Evolutionary conservation across 2,797 vertebrate species (phyloP).

Genomic region (Bradypodion ventrale): DNA sequence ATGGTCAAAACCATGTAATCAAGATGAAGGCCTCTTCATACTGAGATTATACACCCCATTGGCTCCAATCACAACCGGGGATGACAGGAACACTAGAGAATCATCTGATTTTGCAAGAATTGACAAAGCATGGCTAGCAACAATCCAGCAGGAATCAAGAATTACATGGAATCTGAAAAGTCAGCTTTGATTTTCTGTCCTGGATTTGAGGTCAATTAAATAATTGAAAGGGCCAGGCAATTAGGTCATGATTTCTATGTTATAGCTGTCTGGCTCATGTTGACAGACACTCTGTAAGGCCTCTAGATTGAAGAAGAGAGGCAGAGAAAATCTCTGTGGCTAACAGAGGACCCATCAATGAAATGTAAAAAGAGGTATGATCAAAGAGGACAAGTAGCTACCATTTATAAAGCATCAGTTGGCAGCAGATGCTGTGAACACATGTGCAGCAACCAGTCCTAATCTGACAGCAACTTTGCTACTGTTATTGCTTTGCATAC

Average conservation of each 20-base stretch:
- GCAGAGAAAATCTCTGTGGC: constrained; percentile 57
- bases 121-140: constrained; percentile 74
- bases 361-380: constrained; percentile 44
- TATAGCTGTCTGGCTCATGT: constrained; percentile 85
- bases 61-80: constrained; percentile 73
- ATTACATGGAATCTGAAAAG: constrained; percentile 66
- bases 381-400: constrained; percentile 40
- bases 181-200: constrained; percentile 78
- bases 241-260: constrained; percentile 78
- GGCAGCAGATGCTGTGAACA: constrained; percentile 19
- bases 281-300: constrained; percentile 75
- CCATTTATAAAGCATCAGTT: constrained; percentile 18
- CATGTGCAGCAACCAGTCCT: constrained; percentile 25
- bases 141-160: constrained; percentile 69
- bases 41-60: constrained; percentile 67
- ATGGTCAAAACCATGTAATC: constrained; percentile 70
- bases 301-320: constrained; percentile 69
- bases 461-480: neutral
- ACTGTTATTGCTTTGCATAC: constrained; percentile 16
- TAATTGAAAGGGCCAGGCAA: constrained; percentile 72
- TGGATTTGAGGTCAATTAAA: constrained; percentile 80
- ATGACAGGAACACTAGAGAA: constrained; percentile 68
- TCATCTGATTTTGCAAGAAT: constrained; percentile 72
- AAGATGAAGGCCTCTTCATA: constrained; percentile 58
- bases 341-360: constrained; percentile 31